Base-by-base conservation (phyloP, 2,797 vertebrate genomes). In the Coracias cyanogaster region DNA sequence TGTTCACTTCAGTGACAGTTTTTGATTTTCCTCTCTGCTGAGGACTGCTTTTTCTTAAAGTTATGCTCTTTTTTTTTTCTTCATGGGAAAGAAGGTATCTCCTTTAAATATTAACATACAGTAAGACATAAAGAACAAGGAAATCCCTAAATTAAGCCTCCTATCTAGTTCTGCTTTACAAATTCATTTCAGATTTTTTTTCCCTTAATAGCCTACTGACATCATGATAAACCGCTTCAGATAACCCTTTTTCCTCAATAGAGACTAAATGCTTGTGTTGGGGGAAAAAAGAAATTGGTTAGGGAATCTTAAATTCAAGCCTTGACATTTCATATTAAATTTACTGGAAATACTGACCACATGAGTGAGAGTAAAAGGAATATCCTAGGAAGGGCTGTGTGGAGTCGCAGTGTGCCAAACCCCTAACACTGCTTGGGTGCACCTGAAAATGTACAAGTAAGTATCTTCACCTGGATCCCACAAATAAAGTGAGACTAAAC, bases 201-300 rank as follows among this genome's bases (percentile, higher is more conserved):
- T 55, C 69, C 35, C 60, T 77, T 45, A 54, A 51, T 12, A 81
- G 22, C 48, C 25, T 26, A 33, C 26, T 3, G 7, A 60, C 48
- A 57, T 46, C 20, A 70, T 33, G 81, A 96, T 80, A 92, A 96
- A 94, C 90, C 86, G 72, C 49, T 90, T 87, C 93, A 97, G 91
- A 86, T 76, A 93, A 78, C 57, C 0, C 10, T 51, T 92, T 72
- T 61, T 58, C 76, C 86, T 86, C 82, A 61, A 24, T 35, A 76
- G 65, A 82, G 55, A 82, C 60, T 52, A 88, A 97, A 94, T 57
- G 4, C 39, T 70, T 48, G 20, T 41, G 29, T 12, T 81, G 55
- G 82, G 26, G 62, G 37, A 9, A 5, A 6, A 4, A 3, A 33
- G 19, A 2, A 29, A 19, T 25, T 65, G 14, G 29, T 72, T 61